Evolutionary conservation across 2,113 vertebrate species (phyloP), one percentile per base, ranked within the genome.

Genomic region (Otis tarda): DNA sequence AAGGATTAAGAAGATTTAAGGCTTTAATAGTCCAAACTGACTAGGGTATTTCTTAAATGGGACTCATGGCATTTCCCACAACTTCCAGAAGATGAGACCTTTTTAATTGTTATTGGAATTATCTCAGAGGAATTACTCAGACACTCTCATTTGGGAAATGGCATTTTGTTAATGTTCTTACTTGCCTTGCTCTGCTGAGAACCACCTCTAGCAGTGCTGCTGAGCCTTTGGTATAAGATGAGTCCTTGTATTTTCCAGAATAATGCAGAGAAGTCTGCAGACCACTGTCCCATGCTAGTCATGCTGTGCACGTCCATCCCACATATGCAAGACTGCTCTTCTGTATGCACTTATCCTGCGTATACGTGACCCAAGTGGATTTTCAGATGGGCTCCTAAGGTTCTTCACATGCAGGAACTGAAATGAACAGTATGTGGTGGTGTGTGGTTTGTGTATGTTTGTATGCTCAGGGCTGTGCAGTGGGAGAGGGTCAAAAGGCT

Each of bases 301-400:
- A 15, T 4, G 5, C 7, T 1, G 6, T 45, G 11, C 6, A 20
- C 0, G 3, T 59, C 49, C 5, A 53, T 83, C 37, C 68, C 24
- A 10, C 27, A 0, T 6, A 6, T 2, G 15, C 21, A 65, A 33
- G 45, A 16, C 50, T 41, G 8, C 0, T 57, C 24, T 63, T 61
- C 8, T 56, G 14, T 15, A 18, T 52, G 33, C 8, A 3, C 7
- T 6, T 43, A 6, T 39, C 24, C 27, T 78, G 24, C 11, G 6
- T 8, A 4, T 20, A 23, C 2, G 1, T 78, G 63, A 39, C 23
- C 14, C 47, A 50, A n/a, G 17, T 35, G 43, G 28, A 10, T 83
- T 74, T 61, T 78, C 78, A 52, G 14, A 68, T 24, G 28, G 61
- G 11, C 6, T 61, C 23, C 35, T 57, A 5, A 31, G 1, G 4